Base-by-base conservation (phyloP, 2,888 invertebrate species). In the Antheraea yamamai region DNA sequence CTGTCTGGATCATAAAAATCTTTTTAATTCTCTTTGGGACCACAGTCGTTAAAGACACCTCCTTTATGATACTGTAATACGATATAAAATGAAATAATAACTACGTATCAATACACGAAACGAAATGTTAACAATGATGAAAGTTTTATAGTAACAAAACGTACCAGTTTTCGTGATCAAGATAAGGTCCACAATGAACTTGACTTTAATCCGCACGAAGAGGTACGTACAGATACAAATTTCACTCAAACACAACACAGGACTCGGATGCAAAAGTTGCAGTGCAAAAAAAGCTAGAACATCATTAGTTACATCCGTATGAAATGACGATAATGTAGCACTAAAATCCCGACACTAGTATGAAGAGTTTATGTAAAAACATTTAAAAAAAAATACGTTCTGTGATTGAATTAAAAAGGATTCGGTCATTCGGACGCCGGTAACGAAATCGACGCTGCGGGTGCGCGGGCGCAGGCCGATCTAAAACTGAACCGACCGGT, bases 401-500 rank as follows among this genome's bases (percentile, higher is more conserved):
- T 70, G 66, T 73, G 73, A 68, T 75, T 73, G 75, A 73, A 47
- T 35, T 75, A 75, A 73, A 61, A 75, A 75, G 73, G 71, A 75
- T 76, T 68, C 70, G 61, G 72, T 74, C 70, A 75, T 81, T 80
- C 79, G 80, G 80, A 82, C 83, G 86, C 84, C 79, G 79, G 75
- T 78, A 77, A 64, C 76, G 76, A 75, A 77, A 77, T 79, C 80
- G 80, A 77, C 80, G 82, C 80, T 79, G 83, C 85, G 84, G 82
- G 84, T 84, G 89, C 91, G 93, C 92, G 84, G 82, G 89, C 91
- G 90, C 93, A 87, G 85, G 84, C 85, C 87, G 85, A 85, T 87
- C 89, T 90, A 89, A 91, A 93, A 94, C 94, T 94, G 92, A 92
- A 85, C 94, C 84, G 90, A 94, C 94, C 89, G 89, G 93, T 92